Conservation (phyloP, 2,797 vertebrate genomes). For the Arremon aurantiirostris region DNA sequence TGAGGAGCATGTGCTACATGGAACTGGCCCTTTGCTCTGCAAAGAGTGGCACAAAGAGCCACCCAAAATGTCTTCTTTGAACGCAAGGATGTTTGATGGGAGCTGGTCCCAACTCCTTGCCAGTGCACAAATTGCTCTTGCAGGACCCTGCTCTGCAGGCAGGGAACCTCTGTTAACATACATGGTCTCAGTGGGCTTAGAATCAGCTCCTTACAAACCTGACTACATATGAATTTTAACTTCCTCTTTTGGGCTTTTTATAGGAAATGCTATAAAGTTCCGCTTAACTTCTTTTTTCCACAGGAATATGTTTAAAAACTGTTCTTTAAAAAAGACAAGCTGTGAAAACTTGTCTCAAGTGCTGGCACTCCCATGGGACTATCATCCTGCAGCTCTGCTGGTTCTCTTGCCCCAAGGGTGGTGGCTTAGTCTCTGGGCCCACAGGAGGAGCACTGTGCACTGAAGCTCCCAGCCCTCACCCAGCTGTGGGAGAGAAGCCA, state of each 20-base stretch:
- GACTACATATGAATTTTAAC: slow-evolving; percentile 32
- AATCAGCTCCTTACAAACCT: slow-evolving; percentile 32
- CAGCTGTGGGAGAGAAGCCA: not conserved
- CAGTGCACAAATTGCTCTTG: not conserved
- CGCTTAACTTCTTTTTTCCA: not conserved
- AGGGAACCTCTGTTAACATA: not conserved
- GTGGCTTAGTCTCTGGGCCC: not conserved
- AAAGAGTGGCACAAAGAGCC: not conserved
- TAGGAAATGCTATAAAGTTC: slow-evolving; percentile 64
- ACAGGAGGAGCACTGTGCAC: not conserved
- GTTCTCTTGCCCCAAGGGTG: not conserved
- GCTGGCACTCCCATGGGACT: not conserved
- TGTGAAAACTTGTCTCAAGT: not conserved
- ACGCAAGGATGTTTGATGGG: not conserved
- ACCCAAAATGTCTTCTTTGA: not conserved
- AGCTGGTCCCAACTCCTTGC: not conserved
- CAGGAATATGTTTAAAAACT: slow-evolving; percentile 13
- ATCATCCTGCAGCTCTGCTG: not conserved
- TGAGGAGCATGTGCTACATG: rapidly evolving
- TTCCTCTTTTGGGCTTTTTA: slow-evolving; percentile 67
- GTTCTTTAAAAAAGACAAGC: not conserved
- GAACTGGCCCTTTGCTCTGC: not conserved
- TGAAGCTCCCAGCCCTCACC: not conserved
- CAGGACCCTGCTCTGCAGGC: not conserved
- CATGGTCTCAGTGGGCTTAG: not conserved